Evolutionary conservation across 23 tunicate genomes (phyloP), one percentile per base, ranked within the genome.

Genomic region (Styela plicata): DNA sequence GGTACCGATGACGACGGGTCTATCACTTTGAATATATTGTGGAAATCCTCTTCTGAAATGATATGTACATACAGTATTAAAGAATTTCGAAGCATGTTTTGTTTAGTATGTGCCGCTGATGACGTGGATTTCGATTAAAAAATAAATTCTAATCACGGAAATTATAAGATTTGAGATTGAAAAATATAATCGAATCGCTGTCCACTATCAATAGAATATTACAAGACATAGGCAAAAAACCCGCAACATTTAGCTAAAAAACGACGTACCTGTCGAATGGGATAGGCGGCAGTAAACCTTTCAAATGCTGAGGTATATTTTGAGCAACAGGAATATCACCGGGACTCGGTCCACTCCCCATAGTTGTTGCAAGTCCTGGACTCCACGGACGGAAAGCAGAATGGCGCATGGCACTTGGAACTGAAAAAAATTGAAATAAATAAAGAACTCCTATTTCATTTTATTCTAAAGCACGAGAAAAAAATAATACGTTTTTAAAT

Each of bases 311-410:
- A 19, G 81, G 31, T 2, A 76, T 52, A 17, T 76, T 67, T 53
- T 76, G 81, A 44, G 31, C 66, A 17, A 76, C 81, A 0, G 81
- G 81, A 27, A 67, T 67, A 29, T 67, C 71, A 24, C 71, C 71
- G 0, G 71, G 71, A 67, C 22, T 67, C 31, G 71, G 31, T 25
- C 71, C 71, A 24, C 57, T 13, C 7, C 31, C 22, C 31, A 76
- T 36, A 27, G 28, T 36, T 23, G 85, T 63, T 27, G 52, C 31
- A 19, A 44, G 70, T 24, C 77, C 36, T 5, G 85, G 66, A 26
- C 67, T 36, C 90, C 90, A 87, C n/a, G 91, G 91, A 35, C 86
- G 76, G 69, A 87, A 87, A 28, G 91, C 86, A 0, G 91, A 83
- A 18, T 80, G 83, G 13, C 91, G 86, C 31, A 82, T 34, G 29